Base-by-base conservation (phyloP, 2,797 vertebrate species). In the Gambelia wislizenii region DNA sequence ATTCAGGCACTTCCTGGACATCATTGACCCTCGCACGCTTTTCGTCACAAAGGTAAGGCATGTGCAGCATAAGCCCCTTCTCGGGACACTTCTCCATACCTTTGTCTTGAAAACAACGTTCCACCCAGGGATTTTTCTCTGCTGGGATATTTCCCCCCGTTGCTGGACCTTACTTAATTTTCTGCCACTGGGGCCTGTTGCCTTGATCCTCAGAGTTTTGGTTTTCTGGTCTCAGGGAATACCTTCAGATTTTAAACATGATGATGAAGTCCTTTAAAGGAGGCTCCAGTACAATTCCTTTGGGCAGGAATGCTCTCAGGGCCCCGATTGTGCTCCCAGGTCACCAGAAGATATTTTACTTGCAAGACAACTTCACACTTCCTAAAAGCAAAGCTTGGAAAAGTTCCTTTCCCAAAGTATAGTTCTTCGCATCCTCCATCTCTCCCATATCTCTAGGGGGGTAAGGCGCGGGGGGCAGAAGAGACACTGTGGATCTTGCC, bases 1-100 rank as follows among this genome's bases (percentile, higher is more conserved):
- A 42, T 97, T 98, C 94, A 96, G 98, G 87, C 98, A 98, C 96
- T 98, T 98, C 95, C 92, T 98, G 97, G 98, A 98, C 90, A 97
- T 98, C 95, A 98, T 98, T 14, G 98, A 98, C 92, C 98, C 98
- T 69, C 97, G 97, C 36, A 98, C 98, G 0, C 97, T 98, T 76
- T 98, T 98, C 69, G 98, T 98, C 83, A 97, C 98, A 2, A 96
- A 98, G 98, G 98, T 98, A 97, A 76, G 0, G 4, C 44, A n/a
- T 13, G 22, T 49, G 54, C 13, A 3, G n/a, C 14, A 6, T 30
- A 16, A 3, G 0, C 14, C 4, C 0, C 14, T 27, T 14, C 18
- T 18, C 33, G 13, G 7, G 79, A 12, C 4, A 0, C 0, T 39
- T 36, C 25, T 56, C 39, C 54, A 22, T 30, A 33, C 36, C 27